A percentile compares a stretch with the other conserved stretches of the same genome.
Evolutionary conservation across 2,113 vertebrate genomes (phyloP).

Genomic region (Tragelaphus buxtoni): DNA sequence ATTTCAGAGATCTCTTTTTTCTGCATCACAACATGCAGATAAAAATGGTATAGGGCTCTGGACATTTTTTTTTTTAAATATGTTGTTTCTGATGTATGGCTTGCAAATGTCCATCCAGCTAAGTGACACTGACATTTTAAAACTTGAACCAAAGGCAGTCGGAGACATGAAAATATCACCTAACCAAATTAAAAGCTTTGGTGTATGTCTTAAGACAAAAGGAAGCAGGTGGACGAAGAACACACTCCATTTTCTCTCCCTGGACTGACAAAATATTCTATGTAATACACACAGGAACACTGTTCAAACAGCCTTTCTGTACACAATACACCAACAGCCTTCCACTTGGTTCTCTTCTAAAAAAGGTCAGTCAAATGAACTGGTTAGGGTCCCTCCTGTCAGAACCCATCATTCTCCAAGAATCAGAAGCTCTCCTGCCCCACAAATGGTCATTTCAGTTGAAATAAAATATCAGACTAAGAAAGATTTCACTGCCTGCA

Average conservation of each 20-base stretch:
- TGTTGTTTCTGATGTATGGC: neutral
- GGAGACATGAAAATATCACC: neutral
- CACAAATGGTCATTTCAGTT: neutral
- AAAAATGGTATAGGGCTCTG: neutral
- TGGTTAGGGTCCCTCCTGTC: neutral
- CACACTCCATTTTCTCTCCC: neutral
- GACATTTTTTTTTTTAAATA: neutral
- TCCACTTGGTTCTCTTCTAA: neutral
- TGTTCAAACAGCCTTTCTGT: neutral
- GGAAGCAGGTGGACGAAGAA: neutral
- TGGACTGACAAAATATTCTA: conserved; percentile 19
- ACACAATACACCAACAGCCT: conserved; percentile 9
- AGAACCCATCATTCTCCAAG: conserved; percentile 33
- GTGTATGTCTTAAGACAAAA: conserved; percentile 34
- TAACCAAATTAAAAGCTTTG: conserved; percentile 31
- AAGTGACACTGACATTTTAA: conserved; percentile 10
- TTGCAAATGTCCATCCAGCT: neutral
- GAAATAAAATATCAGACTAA: conserved; percentile 44
- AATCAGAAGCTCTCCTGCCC: neutral
- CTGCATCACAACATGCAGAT: neutral
- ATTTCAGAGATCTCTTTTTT: conserved; percentile 47
- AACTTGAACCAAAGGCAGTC: conserved; percentile 43
- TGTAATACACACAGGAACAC: conserved; percentile 19
- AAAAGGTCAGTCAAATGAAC: conserved; percentile 38
- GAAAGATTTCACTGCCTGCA: neutral